Conservation (phyloP, 2,888 invertebrate genomes). For the Ectemnius continuus region DNA sequence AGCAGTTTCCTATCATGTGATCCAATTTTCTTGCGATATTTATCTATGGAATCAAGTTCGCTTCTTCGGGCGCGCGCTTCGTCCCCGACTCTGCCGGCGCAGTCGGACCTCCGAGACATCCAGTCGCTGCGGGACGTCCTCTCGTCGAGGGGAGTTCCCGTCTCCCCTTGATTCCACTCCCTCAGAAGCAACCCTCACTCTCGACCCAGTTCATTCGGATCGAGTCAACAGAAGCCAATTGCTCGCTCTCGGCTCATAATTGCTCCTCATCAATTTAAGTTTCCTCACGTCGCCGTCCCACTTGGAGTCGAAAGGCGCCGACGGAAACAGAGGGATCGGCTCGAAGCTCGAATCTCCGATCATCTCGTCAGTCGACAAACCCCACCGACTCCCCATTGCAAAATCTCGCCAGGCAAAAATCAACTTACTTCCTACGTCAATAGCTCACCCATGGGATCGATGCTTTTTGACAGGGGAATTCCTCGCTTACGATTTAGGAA, state of each 20-base stretch:
- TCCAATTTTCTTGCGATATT: conserved; percentile 10
- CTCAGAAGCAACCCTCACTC: neutral
- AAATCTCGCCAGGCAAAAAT: too few relatives aligned
- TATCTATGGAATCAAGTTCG: conserved; percentile 8
- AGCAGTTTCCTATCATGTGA: conserved; percentile 6
- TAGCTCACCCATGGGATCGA: neutral
- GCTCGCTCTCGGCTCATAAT: conserved; percentile 7
- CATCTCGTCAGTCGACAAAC: neutral
- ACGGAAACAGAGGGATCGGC: conserved; percentile 9
- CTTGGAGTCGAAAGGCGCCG: neutral
- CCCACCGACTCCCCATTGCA: too few relatives aligned
- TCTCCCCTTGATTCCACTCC: conserved; percentile 7
- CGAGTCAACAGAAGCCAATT: conserved; percentile 19
- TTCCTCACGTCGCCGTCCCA: neutral
- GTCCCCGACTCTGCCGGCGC: neutral
- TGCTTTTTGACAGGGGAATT: neutral
- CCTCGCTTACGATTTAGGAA: neutral
- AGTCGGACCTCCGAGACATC: neutral
- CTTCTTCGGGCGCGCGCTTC: neutral
- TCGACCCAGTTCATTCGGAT: conserved; percentile 15
- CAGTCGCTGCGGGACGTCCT: too few relatives aligned
- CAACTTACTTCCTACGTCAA: neutral
- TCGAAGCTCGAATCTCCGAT: neutral
- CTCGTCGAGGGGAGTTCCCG: neutral
- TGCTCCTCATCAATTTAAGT: conserved; percentile 14